Evolutionary conservation across 2,797 vertebrate genomes (phyloP).

Genomic region (Girardinus metallicus): DNA sequence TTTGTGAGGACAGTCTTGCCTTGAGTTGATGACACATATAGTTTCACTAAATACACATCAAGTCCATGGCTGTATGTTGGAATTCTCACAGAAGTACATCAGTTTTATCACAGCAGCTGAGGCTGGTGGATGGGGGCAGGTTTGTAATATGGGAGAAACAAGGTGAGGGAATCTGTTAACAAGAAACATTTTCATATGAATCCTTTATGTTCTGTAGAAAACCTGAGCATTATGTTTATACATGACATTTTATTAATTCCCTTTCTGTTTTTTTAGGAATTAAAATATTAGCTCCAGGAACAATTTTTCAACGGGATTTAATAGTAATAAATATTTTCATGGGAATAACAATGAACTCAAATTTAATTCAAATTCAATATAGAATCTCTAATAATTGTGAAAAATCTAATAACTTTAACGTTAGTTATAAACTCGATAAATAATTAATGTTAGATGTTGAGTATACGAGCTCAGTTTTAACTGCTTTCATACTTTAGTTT

Average conservation of each 20-base stretch:
- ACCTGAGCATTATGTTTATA: not conserved
- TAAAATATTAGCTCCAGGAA: not conserved
- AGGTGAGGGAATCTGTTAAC: not conserved
- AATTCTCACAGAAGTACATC: slow-evolving; percentile 10
- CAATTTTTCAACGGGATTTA: not conserved
- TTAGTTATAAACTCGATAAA: not conserved
- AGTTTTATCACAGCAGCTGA: slow-evolving; percentile 27
- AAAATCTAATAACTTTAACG: not conserved
- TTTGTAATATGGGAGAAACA: slow-evolving; percentile 11
- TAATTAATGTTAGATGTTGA: not conserved
- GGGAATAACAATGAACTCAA: not conserved
- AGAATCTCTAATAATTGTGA: not conserved
- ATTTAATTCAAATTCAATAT: not conserved
- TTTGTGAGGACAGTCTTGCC: slow-evolving; percentile 12
- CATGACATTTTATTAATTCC: not conserved
- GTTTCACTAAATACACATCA: slow-evolving; percentile 5
- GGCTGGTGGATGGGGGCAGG: slow-evolving; percentile 18
- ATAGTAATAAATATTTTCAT: not conserved
- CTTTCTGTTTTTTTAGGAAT: not conserved
- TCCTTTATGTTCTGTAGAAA: not conserved
- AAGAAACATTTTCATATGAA: not conserved
- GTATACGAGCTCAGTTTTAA: not conserved
- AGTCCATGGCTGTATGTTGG: not conserved
- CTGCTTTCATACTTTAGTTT: not conserved
- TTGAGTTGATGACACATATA: not conserved